phyloP scores from a whole-genome alignment of 2,797 vertebrate species.

The Pristis pectinata region DNA sequence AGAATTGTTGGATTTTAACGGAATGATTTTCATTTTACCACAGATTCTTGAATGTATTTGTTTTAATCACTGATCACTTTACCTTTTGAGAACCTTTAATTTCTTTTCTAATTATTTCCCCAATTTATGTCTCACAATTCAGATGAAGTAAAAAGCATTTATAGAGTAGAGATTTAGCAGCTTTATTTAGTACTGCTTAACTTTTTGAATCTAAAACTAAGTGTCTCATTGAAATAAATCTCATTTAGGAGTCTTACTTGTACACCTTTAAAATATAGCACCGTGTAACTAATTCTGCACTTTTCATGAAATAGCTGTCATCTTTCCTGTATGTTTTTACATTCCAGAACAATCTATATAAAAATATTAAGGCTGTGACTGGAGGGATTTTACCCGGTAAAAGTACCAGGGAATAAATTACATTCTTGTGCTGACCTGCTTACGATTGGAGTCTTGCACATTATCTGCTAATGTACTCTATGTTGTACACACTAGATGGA shows the following conservation, averaged over 20 bases:
- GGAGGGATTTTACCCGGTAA: background rate
- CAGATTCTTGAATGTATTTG: background rate
- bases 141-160: background rate
- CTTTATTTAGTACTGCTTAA: background rate
- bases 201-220: background rate
- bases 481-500: background rate
- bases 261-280: background rate
- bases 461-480: background rate
- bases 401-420: background rate
- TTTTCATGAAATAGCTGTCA: background rate
- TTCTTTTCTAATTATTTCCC: slow-evolving; percentile 2
- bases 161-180: background rate
- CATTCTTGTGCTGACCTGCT: background rate
- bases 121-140: background rate
- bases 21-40: background rate
- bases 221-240: background rate
- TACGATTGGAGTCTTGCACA: background rate
- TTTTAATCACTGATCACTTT: background rate
- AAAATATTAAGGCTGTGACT: background rate
- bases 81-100: background rate
- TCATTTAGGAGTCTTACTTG: background rate
- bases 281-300: background rate
- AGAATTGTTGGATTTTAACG: background rate
- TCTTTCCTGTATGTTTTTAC: background rate
- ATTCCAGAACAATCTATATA: slow-evolving; percentile 9